Evolutionary conservation across 2,113 vertebrate species (phyloP), one percentile per base, ranked within the genome.

Genomic region (Atractosteus spatula): DNA sequence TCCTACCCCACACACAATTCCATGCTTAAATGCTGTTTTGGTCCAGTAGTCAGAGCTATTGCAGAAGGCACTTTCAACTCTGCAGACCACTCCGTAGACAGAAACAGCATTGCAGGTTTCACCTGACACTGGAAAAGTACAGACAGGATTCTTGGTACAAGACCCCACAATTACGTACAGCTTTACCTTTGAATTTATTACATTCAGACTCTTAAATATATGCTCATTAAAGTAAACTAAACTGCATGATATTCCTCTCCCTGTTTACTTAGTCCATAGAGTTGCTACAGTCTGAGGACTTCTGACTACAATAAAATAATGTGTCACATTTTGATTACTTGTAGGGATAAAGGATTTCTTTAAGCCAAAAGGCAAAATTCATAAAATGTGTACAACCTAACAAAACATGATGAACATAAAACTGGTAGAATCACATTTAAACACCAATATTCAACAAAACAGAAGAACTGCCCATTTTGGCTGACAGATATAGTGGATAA

Each of bases 1-100:
- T 42, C 62, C 65, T 81, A 64, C 66, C 66, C 66, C 71, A 43
- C n/a, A 55, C 43, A 63, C 29, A 68, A n/a, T 73, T 29, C 78
- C 73, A 74, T 80, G 78, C 82, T 75, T 82, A 76, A 83, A 79
- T 72, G 81, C 84, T 79, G 80, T 85, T 82, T 82, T 83, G 73
- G 83, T 88, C 79, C 78, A 82, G 79, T 86, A 79, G 73, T 79
- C 81, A 82, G 88, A 85, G 82, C 88, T 76, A 79, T 72, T 87
- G 87, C 88, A 87, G 88, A 92, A 92, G 91, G 91, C 91, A 92
- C 91, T 93, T 90, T 77, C 71, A 86, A 79, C 84, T 84, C 82
- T 83, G 82, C 85, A 80, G 57, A 79, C 79, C 85, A 55, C 61
- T 65, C 71, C 81, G 78, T 79, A 71, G 74, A 68, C 44, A 71